Base-by-base conservation (phyloP, 2,888 invertebrate species). In the Philopedon plagiatum region DNA sequence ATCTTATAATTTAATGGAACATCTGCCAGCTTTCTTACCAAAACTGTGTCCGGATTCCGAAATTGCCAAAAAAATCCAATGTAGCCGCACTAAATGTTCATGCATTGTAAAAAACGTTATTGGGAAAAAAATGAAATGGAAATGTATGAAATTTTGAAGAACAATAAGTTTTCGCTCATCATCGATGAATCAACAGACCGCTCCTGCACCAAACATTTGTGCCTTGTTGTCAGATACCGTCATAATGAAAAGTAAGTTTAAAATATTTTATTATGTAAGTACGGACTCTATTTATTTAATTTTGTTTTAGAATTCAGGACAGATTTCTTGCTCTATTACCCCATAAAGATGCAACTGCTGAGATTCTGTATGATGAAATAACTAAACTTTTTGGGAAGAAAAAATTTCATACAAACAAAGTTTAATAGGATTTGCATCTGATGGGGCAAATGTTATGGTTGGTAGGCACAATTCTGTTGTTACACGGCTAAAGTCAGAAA, bases 1-100 rank as follows among this genome's bases (percentile, higher is more conserved):
- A 15, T 74, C 78, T 11, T 77, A 78, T 51, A 75, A 69, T 62
- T 19, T 76, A 19, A 72, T 76, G 57, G 73, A 66, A 18, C 78
- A 78, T 74, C 73, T 79, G 26, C 70, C 75, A 29, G 58, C 63
- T 37, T 57, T 76, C 13, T 63, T 78, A 19, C 69, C 60, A 58
- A 73, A 63, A 51, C 60, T 75, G 9, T 73, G 73, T 68, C 71
- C 74, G 15, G 74, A 78, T 72, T 77, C 78, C 3, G 71, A 78
- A 46, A 74, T 76, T 23, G 76, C 74, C 1, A 76, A 78, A 63
- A 74, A 74, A 49, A 74, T 77, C 37, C 64, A 71, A 61, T 78
- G 75, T 58, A 64, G 71, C 34, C 73, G 76, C 32, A 78, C 75
- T 19, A 79, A 78, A 71, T 49, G 72, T 26, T 75, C 77, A 13